Evolutionary conservation across 2,113 vertebrate species (phyloP).

Genomic region (Thalassoma bifasciatum): DNA sequence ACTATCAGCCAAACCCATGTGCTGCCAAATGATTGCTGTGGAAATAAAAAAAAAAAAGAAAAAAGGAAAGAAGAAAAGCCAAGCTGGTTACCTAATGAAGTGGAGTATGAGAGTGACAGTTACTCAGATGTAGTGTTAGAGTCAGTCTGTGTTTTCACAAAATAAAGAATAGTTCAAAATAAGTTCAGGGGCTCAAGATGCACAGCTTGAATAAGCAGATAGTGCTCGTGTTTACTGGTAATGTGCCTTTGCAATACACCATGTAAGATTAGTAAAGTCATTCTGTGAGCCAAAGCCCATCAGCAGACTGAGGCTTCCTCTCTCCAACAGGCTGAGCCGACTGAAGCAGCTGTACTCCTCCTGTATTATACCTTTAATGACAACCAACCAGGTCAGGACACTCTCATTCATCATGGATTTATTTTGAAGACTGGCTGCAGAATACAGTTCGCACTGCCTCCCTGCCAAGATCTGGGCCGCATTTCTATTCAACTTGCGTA

Average conservation of each 20-base stretch:
- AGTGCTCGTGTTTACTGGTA: neutral
- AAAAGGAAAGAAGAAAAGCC: neutral
- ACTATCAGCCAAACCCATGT: neutral
- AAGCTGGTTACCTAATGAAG: conserved; percentile 31
- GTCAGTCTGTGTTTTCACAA: conserved; percentile 2
- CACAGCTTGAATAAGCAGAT: conserved; percentile 5
- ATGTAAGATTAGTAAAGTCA: conserved; percentile 26
- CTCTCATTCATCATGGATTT: conserved; percentile 52
- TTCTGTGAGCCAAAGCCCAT: conserved; percentile 10
- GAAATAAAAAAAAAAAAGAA: conserved; percentile 5
- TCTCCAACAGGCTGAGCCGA: conserved; percentile 37
- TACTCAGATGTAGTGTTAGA: conserved; percentile 12
- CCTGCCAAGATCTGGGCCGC: conserved; percentile 48
- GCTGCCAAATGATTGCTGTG: conserved; percentile 29
- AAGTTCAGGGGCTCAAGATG: conserved; percentile 12
- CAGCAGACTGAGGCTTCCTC: conserved; percentile 16
- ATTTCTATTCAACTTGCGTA: conserved; percentile 49
- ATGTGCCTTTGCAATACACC: conserved; percentile 9
- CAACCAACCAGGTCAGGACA: conserved; percentile 58
- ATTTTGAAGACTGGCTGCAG: conserved; percentile 44
- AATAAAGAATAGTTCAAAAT: conserved; percentile 1
- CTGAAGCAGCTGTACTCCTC: conserved; percentile 25
- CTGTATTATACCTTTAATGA: conserved; percentile 62
- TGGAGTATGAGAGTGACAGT: conserved; percentile 1
- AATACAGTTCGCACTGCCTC: conserved; percentile 26